phyloP scores from a whole-genome alignment of 2,888 invertebrate genomes.

The Trachelus stipa region DNA sequence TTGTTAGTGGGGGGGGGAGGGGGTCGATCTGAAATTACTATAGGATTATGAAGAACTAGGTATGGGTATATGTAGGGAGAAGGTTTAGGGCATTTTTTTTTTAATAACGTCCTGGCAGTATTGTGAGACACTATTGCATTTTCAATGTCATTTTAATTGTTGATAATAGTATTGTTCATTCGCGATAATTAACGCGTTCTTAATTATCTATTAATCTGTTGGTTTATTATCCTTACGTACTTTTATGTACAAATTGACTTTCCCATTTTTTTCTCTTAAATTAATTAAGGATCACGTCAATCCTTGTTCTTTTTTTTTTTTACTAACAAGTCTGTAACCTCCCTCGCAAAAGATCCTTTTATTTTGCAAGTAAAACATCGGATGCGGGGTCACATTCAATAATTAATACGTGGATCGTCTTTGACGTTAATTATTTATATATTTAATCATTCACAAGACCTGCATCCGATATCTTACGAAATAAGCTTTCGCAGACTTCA shows the following conservation, averaged over 20 bases:
- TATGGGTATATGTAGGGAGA: background rate
- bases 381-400: background rate
- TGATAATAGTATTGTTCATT: background rate
- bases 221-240: slow-evolving; percentile 26
- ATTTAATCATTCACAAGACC: background rate
- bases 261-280: slow-evolving; percentile 26
- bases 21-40: background rate
- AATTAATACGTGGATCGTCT: background rate
- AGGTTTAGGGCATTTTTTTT: background rate
- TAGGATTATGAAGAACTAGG: background rate
- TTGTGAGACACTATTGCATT: background rate
- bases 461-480: background rate
- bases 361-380: background rate
- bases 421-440: background rate
- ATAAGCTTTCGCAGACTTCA: background rate
- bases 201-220: slow-evolving; percentile 11
- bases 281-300: slow-evolving; percentile 24
- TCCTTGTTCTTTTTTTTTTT: slow-evolving; percentile 16
- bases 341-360: background rate
- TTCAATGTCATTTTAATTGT: slow-evolving; percentile 1
- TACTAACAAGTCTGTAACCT: background rate
- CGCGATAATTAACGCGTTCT: background rate
- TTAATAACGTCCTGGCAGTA: background rate
- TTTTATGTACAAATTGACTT: slow-evolving; percentile 48
- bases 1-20: no score